These are phyloP conservation scores for Orthochromis indermauri DNA, from an alignment of 2,113 vertebrate species.

Conservation along the genomic window DNA sequence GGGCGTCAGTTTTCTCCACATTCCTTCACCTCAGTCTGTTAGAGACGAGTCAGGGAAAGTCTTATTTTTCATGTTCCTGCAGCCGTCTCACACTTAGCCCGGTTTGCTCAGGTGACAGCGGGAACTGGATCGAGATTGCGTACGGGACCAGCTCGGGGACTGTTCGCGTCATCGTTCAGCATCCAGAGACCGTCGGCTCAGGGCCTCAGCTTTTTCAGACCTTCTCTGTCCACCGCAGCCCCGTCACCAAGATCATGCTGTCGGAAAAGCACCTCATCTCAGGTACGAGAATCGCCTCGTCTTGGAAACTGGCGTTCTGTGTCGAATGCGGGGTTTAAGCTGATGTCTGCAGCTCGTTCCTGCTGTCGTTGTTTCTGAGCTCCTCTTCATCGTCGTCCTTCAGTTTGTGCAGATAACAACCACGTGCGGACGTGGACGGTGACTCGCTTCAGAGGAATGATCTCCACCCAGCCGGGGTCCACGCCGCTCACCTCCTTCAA, in stretches of 20 bases:
- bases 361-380: not conserved
- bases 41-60: not conserved
- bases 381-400: not conserved
- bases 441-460: conserved; percentile 89
- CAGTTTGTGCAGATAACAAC: conserved; percentile 91
- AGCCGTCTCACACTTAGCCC: not conserved
- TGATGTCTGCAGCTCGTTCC: accelerated
- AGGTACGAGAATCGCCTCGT: not conserved
- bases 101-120: conserved; percentile 79
- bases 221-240: conserved; percentile 88
- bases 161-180: conserved; percentile 88
- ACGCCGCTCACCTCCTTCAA: conserved; percentile 89
- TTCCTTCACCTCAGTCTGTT: not conserved
- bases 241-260: conserved; percentile 88
- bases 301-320: not conserved
- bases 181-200: conserved; percentile 87
- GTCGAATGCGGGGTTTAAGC: accelerated
- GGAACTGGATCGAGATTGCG: conserved; percentile 92
- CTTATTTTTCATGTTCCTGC: not conserved
- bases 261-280: conserved; percentile 90
- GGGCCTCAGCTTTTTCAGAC: conserved; percentile 92
- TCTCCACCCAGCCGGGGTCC: conserved; percentile 89
- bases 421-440: conserved; percentile 90
- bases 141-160: conserved; percentile 87
- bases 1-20: not conserved